Evolutionary conservation across 2,797 vertebrate genomes (phyloP), one percentile per base, ranked within the genome.

Genomic region (Oreochromis grahami): DNA sequence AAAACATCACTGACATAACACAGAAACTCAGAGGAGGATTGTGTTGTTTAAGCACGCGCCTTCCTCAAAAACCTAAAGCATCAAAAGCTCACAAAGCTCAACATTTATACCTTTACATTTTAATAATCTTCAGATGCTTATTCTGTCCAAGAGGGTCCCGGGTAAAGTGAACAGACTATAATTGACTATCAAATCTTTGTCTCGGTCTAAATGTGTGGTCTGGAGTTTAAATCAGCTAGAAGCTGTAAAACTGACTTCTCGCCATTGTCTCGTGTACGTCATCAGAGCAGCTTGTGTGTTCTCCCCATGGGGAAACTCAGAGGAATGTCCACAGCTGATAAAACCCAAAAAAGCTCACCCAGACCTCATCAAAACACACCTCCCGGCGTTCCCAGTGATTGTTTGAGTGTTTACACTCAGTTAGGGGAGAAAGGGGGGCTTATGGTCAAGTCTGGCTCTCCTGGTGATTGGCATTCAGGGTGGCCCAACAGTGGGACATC

Each of bases 321-420:
- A 91, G 86, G 91, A 92, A 91, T 92, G 87, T 87, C 70, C 80
- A 74, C 76, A 70, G 88, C 89, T 86, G 84, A 86, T 85, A 90
- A 88, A 84, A 85, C 74, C 79, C 17, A 5, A 74, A 9, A 86
- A 52, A 79, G 11, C 34, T n/a, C 79, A 76, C 15, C 24, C 36
- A 84, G 77, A 87, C 80, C 81, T 65, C 80, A 58, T 78, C 74
- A 77, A 85, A 83, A 55, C 78, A 79, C 15, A 7, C 84, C 48
- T 77, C 77, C 81, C 77, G 26, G 51, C 74, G 26, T 72, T 29
- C 43, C 38, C 79, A 55, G 79, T 32, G 45, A 77, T 14, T 29
- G 55, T 53, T 74, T 81, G 65, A 60, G 24, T 80, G 82, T 90
- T 87, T 78, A 79, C 78, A 14, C 68, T 68, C 51, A 21, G 77